phyloP scores from a whole-genome alignment of 64 coral and sea anemone genomes.

The Acropora yongei region DNA sequence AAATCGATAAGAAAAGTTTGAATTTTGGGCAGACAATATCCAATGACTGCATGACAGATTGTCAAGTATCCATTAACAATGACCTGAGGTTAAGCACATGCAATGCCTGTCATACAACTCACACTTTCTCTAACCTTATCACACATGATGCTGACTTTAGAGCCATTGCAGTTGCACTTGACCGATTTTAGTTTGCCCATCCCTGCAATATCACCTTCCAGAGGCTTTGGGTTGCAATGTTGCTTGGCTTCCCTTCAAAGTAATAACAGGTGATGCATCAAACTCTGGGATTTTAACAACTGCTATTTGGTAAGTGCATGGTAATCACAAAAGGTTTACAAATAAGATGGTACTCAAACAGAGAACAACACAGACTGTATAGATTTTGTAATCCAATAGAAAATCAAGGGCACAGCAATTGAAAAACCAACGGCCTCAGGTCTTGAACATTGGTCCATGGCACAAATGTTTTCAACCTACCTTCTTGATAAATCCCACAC shows the following conservation, averaged over 20 bases:
- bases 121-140: conserved; percentile 73
- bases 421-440: background rate
- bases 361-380: too few relatives aligned
- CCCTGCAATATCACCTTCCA: conserved; percentile 75
- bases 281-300: too few relatives aligned
- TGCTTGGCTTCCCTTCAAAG: conserved; percentile 83
- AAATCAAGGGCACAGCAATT: background rate
- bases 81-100: too few relatives aligned
- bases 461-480: conserved; percentile 29
- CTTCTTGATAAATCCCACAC: conserved; percentile 97
- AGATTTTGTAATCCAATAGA: too few relatives aligned
- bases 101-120: background rate
- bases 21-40: too few relatives aligned
- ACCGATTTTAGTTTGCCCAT: conserved; percentile 84
- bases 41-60: too few relatives aligned
- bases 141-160: conserved; percentile 95
- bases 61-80: too few relatives aligned
- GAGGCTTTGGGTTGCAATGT: conserved; percentile 77
- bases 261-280: too few relatives aligned
- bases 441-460: background rate
- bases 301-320: too few relatives aligned
- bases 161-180: conserved; percentile 94
- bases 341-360: too few relatives aligned
- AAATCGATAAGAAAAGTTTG: too few relatives aligned
- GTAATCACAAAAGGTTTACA: too few relatives aligned